Conservation (phyloP, 2,888 invertebrate genomes). For the Helobdella robusta region DNA sequence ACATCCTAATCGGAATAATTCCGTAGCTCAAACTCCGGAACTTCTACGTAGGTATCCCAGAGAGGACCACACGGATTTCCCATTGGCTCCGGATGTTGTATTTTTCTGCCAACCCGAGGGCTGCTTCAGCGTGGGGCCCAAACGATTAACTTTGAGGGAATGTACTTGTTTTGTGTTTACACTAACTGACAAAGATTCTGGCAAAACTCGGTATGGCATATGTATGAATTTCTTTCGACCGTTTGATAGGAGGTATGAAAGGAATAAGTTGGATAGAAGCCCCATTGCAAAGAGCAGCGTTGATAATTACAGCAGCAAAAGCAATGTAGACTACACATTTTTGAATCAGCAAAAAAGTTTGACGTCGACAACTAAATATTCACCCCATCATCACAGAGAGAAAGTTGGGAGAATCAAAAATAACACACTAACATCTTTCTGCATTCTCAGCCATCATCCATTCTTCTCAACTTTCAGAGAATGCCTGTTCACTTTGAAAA, state of each 20-base stretch:
- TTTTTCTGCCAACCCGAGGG: constrained; percentile 99
- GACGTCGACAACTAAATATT: constrained; percentile 42
- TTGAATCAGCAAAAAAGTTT: constrained; percentile 5
- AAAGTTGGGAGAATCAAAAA: constrained; percentile 55
- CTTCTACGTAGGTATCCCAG: constrained; percentile 80
- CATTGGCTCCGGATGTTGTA: constrained; percentile 91
- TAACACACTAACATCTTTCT: constrained; percentile 89
- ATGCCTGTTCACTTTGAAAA: constrained; percentile 87
- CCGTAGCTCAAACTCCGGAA: constrained; percentile 71
- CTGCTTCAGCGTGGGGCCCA: constrained; percentile 74
- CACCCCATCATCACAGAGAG: too few species aligned
- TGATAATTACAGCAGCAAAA: neutral
- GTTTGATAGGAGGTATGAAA: constrained; percentile 51
- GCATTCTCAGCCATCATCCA: constrained; percentile 95
- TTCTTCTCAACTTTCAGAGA: constrained; percentile 97
- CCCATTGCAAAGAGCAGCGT: too few species aligned
- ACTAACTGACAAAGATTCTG: constrained; percentile 85
- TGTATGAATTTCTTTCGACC: constrained; percentile 97
- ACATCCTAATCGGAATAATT: constrained; percentile 53
- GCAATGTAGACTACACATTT: neutral
- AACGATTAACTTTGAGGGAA: constrained; percentile 61
- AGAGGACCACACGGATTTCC: constrained; percentile 91
- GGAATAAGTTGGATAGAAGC: neutral
- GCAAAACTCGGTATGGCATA: constrained; percentile 68
- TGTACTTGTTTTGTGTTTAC: constrained; percentile 94